Conservation (phyloP, 2,888 invertebrate species). For the Heliconius charithonia region DNA sequence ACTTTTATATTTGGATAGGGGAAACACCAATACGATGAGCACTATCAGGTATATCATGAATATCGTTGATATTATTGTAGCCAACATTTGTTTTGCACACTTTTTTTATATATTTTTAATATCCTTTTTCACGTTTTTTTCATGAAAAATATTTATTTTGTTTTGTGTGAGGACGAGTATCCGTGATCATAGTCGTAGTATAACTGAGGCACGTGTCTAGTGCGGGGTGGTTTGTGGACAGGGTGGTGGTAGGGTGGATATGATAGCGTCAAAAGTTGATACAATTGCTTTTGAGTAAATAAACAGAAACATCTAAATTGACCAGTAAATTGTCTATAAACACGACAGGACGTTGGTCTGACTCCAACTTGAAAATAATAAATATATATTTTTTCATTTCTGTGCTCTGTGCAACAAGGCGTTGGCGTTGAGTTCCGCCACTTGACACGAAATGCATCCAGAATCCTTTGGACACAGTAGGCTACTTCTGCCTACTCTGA, state of each 20-base stretch:
- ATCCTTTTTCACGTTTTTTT: neutral
- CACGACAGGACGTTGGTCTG: no score
- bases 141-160: neutral
- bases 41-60: conserved; percentile 74
- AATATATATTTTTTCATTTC: no score
- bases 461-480: no score
- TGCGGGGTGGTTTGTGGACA: conserved; percentile 42
- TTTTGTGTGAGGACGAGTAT: conserved; percentile 48
- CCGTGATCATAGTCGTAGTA: conserved; percentile 51
- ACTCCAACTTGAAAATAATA: no score
- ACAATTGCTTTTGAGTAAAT: conserved; percentile 6
- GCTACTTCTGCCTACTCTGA: no score
- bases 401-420: no score
- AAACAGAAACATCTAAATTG: neutral
- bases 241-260: conserved; percentile 40
- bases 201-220: conserved; percentile 57
- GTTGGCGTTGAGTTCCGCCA: no score
- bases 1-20: conserved; percentile 70
- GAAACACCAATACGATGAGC: conserved; percentile 70
- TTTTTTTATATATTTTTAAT: neutral
- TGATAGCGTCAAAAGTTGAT: neutral
- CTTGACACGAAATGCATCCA: no score
- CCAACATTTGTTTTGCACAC: conserved; percentile 56
- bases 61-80: conserved; percentile 64
- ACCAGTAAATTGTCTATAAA: neutral